These are phyloP conservation scores for Natrix natrix DNA, from an alignment of 2,797 vertebrate species.

Conservation along the genomic window DNA sequence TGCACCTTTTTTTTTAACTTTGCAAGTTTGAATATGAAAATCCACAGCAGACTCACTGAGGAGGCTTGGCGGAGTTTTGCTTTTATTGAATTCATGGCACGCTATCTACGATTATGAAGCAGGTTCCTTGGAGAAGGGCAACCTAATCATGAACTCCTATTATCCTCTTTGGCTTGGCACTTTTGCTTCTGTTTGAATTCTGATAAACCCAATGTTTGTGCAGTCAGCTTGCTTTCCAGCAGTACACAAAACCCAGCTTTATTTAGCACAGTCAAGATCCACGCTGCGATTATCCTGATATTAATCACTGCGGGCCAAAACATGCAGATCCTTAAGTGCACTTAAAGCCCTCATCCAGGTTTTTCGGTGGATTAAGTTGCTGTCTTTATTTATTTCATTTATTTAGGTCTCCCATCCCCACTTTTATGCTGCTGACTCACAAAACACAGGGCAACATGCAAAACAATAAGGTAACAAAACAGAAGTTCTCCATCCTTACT, in stretches of 20 bases:
- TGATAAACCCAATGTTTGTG: constrained; percentile 63
- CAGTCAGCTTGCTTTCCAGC: constrained; percentile 53
- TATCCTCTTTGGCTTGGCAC: constrained; percentile 63
- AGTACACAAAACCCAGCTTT: not conserved
- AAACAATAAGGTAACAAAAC: not conserved
- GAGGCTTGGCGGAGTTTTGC: not conserved
- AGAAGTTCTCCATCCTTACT: not conserved
- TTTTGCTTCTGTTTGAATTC: constrained; percentile 44
- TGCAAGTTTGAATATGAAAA: not conserved
- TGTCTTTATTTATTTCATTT: not conserved
- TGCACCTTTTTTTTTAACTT: constrained; percentile 24
- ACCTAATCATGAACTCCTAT: constrained; percentile 44
- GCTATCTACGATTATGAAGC: constrained; percentile 48
- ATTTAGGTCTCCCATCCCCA: not conserved
- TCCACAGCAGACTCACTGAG: constrained; percentile 18
- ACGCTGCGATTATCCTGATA: constrained; percentile 17
- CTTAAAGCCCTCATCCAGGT: not conserved
- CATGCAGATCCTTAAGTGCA: not conserved
- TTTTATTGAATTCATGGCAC: constrained; percentile 44
- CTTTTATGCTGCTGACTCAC: not conserved
- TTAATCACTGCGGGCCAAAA: not conserved
- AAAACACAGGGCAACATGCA: not conserved
- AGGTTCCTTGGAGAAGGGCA: constrained; percentile 41
- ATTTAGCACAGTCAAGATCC: constrained; percentile 40
- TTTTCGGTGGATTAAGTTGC: not conserved